Base-by-base conservation (phyloP, 2,888 invertebrate genomes). In the Octonoba sinensis region DNA sequence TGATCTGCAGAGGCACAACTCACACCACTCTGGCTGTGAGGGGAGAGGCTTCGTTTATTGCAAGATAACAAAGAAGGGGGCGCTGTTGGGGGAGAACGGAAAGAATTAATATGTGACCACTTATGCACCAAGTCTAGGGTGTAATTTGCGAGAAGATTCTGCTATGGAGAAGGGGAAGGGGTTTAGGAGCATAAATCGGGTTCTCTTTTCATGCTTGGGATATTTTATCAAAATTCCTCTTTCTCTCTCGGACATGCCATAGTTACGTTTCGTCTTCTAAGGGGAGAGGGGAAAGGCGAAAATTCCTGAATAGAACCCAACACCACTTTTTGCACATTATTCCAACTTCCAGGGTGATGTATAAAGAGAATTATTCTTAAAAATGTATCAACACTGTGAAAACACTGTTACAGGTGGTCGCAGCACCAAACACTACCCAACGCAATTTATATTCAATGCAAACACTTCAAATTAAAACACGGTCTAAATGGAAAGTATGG, bases 141-240 rank as follows among this genome's bases (percentile, higher is more conserved):
- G 24, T 51, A 51, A 51, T 62, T 60, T 57, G 18, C 4, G 36
- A 13, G 24, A 15, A 18, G 13, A 60, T 36, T 36, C 36, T 36
- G 62, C 62, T 13, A 46, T 2, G 57, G 20, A 60, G 15, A 27
- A 13, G 13, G 59, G 16, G 24, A 15, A 36, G 59, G 27, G 59
- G 59, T 16, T 15, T 12, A n/a, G 54, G 57, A 20, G 20, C 3
- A 13, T 22, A 20, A 60, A 15, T 36, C 18, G 62, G 62, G 36
- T 8, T 36, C 36, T 1, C 36, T 62, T 24, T 44, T 49, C 22
- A 16, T 24, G 18, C 47, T 56, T 49, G 49, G 73, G 56, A 65
- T 73, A 36, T 73, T 73, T 65, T 73, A 73, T 73, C 64, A 56
- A 72, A 73, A 73, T 65, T 73, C 69, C 69, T 69, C 57, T 47